Evolutionary conservation across 2,797 vertebrate species (phyloP), one percentile per base, ranked within the genome.

Genomic region (Furcifer pardalis): DNA sequence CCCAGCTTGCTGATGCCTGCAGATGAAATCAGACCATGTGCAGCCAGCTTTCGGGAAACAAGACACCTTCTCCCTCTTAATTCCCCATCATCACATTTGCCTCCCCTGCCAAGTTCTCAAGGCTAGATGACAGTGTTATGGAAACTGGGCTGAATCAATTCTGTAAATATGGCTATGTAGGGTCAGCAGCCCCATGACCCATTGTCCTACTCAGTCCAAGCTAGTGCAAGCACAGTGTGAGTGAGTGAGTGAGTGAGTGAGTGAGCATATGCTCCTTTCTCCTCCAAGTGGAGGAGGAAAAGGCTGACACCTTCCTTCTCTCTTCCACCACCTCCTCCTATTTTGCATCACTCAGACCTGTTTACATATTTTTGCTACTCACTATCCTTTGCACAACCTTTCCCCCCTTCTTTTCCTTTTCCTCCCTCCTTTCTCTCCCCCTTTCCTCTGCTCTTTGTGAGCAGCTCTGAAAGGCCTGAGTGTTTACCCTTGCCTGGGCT

Each of bases 331-430:
- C 77, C 63, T 44, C 32, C 52, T 49, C 40, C 74, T 32, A 44
- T 44, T 69, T 44, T 42, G 66, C 27, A 46, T 46, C 37, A 25
- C 66, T 72, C 78, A 80, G 78, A 35, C 79, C 37, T 81, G 82
- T 84, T 87, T 87, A 87, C 79, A 78, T 87, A 73, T 73, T n/a
- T 23, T 66, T 27, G 69, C 42, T 77, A 42, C 68, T 77, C 0
- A 0, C 74, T 60, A 60, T 32, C 0, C 0, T 2, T 87, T 68
- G 62, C 77, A 75, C 52, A 0, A 5, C 1, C 27, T 84, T 79
- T 83, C 84, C 65, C 32, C 77, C 74, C 78, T 82, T 84, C 46
- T 66, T n/a, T 44, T 15, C 32, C 19, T 42, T 15, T 21, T 7
- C 65, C 40, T 81, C 2, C 4, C 42, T 56, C 27, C 17, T 8